Evolutionary conservation across 1,140 invertebrate species (phyloP), one percentile per base, ranked within the genome.

Genomic region (Vanessa tameamea): DNA sequence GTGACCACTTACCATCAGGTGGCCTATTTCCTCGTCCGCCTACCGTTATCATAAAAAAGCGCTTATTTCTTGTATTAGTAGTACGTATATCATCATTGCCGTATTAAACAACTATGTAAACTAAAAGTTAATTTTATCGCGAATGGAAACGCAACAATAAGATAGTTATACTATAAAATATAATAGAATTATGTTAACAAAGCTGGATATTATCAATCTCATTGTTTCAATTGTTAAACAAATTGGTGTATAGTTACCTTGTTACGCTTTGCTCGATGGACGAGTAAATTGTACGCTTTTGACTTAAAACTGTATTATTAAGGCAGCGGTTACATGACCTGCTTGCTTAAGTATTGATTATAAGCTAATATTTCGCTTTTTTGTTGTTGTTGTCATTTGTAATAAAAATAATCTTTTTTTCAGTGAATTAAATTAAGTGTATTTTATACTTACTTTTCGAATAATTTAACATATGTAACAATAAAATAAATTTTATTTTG

Each of bases 281-380:
- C 55, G 55, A 15, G n/a, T n/a, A 55, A 59, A 59, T 59, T 59
- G 55, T 59, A 59, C 12, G 23, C 1, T 59, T 57, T 59, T n/a
- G 8, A 16, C 51, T 59, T 31, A 59, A 59, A 26, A 26, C 55
- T 59, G 23, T 59, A n/a, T 59, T 59, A 59, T 59, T 59, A 53
- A 16, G 51, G 1, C 51, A 51, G 12, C 48, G n/a, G 48, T 51
- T 51, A 51, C 48, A 51, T 51, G 48, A 51, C 48, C 48, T n/a
- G 48, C 14, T n/a, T 43, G 37, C 3, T 43, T 43, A 9, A 43
- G 9, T 43, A 43, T 43, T 9, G 48, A 15, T 14, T 51, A 51
- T 51, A 51, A n/a, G 48, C 48, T n/a, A n/a, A 15, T n/a, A n/a
- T 51, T 51, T 5, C 37, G 48, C 14, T 12, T 51, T 15, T 6